Percentiles rank a stretch among this genome's conserved stretches.
Conservation (phyloP, 2,113 vertebrate species). For the Melanotaenia duboulayi region DNA sequence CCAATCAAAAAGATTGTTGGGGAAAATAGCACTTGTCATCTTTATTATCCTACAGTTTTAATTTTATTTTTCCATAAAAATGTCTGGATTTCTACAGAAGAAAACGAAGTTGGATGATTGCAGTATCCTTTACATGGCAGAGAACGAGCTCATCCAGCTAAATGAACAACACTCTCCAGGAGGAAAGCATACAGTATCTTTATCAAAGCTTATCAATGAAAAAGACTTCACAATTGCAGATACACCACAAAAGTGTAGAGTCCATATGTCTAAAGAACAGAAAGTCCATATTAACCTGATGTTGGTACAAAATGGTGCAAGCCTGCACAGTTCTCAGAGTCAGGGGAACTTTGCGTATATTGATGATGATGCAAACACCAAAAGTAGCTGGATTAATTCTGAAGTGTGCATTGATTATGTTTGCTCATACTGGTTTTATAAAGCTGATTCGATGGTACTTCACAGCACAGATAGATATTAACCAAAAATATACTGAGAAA, state of each 20-base stretch:
- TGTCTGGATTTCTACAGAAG: neutral
- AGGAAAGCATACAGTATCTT: neutral
- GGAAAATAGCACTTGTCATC: constrained; percentile 17
- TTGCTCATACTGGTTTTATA: no score
- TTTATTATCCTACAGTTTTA: constrained; percentile 1
- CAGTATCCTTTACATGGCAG: neutral
- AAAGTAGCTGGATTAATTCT: neutral
- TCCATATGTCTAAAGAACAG: no score
- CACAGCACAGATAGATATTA: no score
- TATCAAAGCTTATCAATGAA: neutral
- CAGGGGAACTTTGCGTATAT: neutral
- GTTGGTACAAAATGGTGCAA: no score
- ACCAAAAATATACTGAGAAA: no score
- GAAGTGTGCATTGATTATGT: no score
- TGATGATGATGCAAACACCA: neutral
- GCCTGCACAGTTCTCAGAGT: neutral
- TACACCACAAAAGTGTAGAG: no score
- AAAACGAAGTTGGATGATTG: neutral
- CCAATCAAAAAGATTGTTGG: constrained; percentile 18
- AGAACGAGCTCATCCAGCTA: neutral
- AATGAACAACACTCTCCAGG: neutral
- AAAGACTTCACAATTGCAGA: neutral
- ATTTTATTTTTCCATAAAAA: constrained; percentile 17
- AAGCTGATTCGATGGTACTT: no score
- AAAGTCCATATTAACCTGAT: no score